These are phyloP conservation scores for Stegana nigrithorax DNA, from an alignment of 2,888 invertebrate genomes.

Conservation along the genomic window DNA sequence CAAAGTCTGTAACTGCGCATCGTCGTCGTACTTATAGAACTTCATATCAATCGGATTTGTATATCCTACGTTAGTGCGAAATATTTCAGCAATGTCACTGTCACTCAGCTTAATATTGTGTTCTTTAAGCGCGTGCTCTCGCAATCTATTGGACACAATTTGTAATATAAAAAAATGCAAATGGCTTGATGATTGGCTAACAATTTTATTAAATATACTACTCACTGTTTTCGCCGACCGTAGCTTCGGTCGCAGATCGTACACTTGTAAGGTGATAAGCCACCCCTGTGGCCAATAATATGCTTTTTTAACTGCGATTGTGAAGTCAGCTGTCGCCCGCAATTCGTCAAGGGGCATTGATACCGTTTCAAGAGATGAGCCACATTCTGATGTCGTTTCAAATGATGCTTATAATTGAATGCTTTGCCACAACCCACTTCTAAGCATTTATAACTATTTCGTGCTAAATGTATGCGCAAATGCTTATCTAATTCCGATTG, in stretches of 20 bases:
- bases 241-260: constrained; percentile 47
- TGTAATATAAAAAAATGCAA: not conserved
- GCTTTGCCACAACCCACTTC: constrained; percentile 47
- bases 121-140: constrained; percentile 41
- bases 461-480: constrained; percentile 31
- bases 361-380: constrained; percentile 40
- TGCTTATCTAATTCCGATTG: constrained; percentile 43
- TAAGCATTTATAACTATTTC: constrained; percentile 40
- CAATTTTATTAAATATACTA: constrained; percentile 19
- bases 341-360: constrained; percentile 39
- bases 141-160: too few relatives aligned
- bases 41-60: constrained; percentile 39
- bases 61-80: constrained; percentile 35
- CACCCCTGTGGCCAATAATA: constrained; percentile 40
- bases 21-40: constrained; percentile 11
- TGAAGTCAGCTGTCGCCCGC: constrained; percentile 42
- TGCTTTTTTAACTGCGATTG: constrained; percentile 45
- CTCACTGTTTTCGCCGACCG: constrained; percentile 50
- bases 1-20: not conserved
- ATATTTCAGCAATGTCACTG: constrained; percentile 41
- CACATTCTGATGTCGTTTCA: constrained; percentile 54
- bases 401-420: constrained; percentile 54
- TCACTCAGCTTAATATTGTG: constrained; percentile 46
- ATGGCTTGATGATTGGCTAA: not conserved
- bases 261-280: constrained; percentile 43